Conservation (phyloP, 2,888 invertebrate genomes). For the Pammene aurita region DNA sequence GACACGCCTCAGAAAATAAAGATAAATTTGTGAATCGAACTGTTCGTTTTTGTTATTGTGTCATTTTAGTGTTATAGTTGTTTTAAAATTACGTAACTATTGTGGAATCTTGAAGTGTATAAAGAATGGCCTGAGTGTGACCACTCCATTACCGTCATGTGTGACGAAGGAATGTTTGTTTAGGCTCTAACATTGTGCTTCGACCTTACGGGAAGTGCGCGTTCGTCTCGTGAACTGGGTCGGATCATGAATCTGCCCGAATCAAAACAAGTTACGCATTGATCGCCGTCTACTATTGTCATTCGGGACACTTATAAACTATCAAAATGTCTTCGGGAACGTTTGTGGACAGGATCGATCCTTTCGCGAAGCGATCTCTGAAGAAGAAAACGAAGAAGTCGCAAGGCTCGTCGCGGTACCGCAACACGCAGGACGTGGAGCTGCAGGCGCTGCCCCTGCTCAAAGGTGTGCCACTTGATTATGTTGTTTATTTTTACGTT, state of each 20-base stretch:
- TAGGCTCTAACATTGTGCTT: slow-evolving; percentile 81
- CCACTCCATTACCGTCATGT: slow-evolving; percentile 83
- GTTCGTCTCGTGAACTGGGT: slow-evolving; percentile 76
- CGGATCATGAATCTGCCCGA: slow-evolving; percentile 81
- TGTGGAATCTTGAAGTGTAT: slow-evolving; percentile 82
- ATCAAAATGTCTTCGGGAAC: slow-evolving; percentile 89
- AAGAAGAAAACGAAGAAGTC: slow-evolving; percentile 99
- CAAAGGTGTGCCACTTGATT: slow-evolving; percentile 89
- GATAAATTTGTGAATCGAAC: slow-evolving; percentile 80
- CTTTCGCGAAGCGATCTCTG: slow-evolving; percentile 98
- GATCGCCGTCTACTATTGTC: slow-evolving; percentile 79
- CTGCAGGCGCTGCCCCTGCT: slow-evolving; percentile 97
- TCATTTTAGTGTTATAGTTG: slow-evolving; percentile 79
- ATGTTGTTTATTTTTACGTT: slow-evolving; percentile 36
- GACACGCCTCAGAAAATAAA: slow-evolving; percentile 84
- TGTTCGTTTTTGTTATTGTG: slow-evolving; percentile 79
- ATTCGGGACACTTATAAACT: slow-evolving; percentile 80
- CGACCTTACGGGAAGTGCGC: slow-evolving; percentile 78
- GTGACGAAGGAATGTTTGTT: slow-evolving; percentile 84
- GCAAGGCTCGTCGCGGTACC: slow-evolving; percentile 99
- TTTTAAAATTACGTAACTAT: slow-evolving; percentile 83
- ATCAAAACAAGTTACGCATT: slow-evolving; percentile 80
- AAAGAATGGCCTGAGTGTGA: slow-evolving; percentile 83
- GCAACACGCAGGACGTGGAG: slow-evolving; percentile 99
- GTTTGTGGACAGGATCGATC: slow-evolving; percentile 99